phyloP scores from a whole-genome alignment of 2,888 invertebrate species.

The Xylophagus ater region DNA sequence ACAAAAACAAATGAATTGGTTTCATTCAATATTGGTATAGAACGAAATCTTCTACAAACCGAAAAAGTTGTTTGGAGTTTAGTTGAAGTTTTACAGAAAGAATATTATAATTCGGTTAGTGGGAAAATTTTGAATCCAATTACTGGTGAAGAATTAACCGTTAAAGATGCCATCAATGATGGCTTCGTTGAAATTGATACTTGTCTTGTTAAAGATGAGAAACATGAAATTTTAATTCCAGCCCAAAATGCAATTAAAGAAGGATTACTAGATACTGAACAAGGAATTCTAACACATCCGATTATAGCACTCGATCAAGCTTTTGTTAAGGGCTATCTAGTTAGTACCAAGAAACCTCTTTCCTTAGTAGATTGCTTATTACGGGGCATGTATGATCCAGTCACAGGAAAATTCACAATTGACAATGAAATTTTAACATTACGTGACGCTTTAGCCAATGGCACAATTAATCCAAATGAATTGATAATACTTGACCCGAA shows the following conservation, averaged over 20 bases:
- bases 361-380: conserved; percentile 74
- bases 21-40: conserved; percentile 58
- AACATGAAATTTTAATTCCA: conserved; percentile 52
- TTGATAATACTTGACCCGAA: conserved; percentile 70
- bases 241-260: conserved; percentile 58
- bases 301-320: conserved; percentile 65
- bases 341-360: conserved; percentile 69
- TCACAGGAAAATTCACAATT: conserved; percentile 59
- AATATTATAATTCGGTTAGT: conserved; percentile 62
- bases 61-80: conserved; percentile 59
- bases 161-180: conserved; percentile 61
- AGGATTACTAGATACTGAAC: conserved; percentile 57
- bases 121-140: conserved; percentile 68
- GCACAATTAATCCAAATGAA: conserved; percentile 65
- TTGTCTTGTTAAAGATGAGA: conserved; percentile 63
- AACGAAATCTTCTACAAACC: conserved; percentile 58
- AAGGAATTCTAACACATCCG: conserved; percentile 58
- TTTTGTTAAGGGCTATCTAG: conserved; percentile 65
- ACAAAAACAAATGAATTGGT: conserved; percentile 58
- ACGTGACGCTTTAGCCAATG: conserved; percentile 53
- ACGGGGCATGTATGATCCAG: conserved; percentile 65
- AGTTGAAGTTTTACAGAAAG: conserved; percentile 61
- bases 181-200: conserved; percentile 61
- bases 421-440: conserved; percentile 58
- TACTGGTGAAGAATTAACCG: conserved; percentile 59